A percentile compares a stretch with the other conserved stretches of the same genome.
Evolutionary conservation across 1,140 invertebrate species (phyloP).

Genomic region (Pollicipes pollicipes): DNA sequence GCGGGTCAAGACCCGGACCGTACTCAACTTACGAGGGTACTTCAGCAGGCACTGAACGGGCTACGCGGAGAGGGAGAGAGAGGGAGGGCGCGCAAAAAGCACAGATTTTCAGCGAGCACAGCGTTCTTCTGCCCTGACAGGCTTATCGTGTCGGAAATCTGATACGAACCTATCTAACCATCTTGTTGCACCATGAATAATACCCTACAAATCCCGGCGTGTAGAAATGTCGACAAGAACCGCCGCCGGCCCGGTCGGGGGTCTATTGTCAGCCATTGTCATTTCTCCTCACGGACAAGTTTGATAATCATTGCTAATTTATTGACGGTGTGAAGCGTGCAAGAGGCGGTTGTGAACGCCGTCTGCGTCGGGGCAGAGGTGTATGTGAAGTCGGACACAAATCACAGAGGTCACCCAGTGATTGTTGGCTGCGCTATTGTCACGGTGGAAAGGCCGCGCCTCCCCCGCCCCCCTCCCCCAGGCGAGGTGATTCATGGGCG

Average conservation of each 20-base stretch:
- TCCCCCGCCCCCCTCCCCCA: no score
- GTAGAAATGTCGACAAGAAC: background rate
- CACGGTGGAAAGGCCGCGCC: no score
- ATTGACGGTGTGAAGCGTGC: background rate
- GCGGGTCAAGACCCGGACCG: background rate
- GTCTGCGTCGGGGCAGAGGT: no score
- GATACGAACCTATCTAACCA: background rate
- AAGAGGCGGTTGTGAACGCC: background rate
- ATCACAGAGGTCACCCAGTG: background rate
- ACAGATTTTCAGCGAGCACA: background rate
- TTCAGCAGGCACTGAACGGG: background rate
- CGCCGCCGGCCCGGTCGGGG: background rate
- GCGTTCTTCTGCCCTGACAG: background rate
- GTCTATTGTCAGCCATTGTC: background rate
- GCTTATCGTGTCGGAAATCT: background rate
- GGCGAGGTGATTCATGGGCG: no score
- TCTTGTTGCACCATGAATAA: background rate
- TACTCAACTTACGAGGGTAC: background rate
- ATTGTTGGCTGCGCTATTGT: background rate
- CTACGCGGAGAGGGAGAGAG: background rate
- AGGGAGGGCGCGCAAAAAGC: background rate
- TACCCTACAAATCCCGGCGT: background rate
- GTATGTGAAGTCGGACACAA: background rate
- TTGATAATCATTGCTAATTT: background rate
- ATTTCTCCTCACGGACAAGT: background rate